These are phyloP conservation scores for Sardina pilchardus DNA, from an alignment of 2,113 vertebrate species.

Conservation along the genomic window DNA sequence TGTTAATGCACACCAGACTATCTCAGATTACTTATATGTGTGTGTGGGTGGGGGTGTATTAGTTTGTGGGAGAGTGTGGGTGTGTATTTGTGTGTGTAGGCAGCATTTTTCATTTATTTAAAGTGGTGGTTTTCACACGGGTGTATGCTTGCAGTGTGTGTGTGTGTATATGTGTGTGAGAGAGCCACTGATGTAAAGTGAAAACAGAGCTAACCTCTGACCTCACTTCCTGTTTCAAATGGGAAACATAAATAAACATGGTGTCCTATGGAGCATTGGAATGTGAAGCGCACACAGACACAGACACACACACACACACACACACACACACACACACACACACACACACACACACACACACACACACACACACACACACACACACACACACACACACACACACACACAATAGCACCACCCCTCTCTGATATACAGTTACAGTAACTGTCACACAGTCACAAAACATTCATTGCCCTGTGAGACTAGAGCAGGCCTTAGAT, in stretches of 20 bases:
- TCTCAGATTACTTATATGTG: not conserved
- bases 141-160: not conserved
- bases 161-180: conserved; percentile 40
- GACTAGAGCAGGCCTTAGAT: not conserved
- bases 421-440: not conserved
- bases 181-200: conserved; percentile 21
- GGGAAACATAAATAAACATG: conserved; percentile 58
- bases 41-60: conserved; percentile 7
- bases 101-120: not conserved
- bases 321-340: conserved; percentile 14
- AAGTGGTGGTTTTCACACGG: not conserved
- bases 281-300: conserved; percentile 56
- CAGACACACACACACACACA: not conserved
- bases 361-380: conserved; percentile 30
- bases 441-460: not conserved
- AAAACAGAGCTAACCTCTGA: conserved; percentile 57
- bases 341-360: conserved; percentile 36
- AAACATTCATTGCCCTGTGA: not conserved
- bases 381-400: conserved; percentile 31
- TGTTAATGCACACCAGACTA: not conserved
- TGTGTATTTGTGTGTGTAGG: not conserved
- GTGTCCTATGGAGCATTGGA: conserved; percentile 52
- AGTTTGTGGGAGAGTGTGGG: not conserved
- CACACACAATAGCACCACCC: conserved; percentile 41
- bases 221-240: conserved; percentile 57